Percentiles rank a stretch among this genome's conserved stretches.
These are phyloP conservation scores for Phortica okadai DNA, from an alignment of 2,888 invertebrate species.

Conservation along the genomic window DNA sequence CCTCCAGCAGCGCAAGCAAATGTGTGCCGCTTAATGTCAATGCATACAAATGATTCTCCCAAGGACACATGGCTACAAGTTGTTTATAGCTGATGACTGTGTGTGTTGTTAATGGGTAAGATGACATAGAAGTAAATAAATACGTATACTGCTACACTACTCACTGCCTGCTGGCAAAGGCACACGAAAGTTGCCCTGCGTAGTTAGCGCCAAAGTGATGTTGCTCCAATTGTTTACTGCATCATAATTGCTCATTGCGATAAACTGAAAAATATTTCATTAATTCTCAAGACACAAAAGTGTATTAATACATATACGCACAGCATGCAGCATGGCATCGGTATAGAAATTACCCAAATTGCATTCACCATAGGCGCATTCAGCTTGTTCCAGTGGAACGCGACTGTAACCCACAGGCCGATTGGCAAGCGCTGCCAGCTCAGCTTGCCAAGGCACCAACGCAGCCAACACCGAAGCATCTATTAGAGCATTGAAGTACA, in stretches of 20 bases:
- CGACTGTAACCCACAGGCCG: conserved; percentile 79
- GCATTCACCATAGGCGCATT: conserved; percentile 82
- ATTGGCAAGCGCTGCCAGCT: conserved; percentile 78
- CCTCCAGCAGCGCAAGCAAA: conserved; percentile 81
- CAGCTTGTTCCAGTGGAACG: conserved; percentile 78
- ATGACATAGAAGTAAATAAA: neutral
- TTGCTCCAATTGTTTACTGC: conserved; percentile 79
- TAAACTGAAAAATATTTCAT: conserved; percentile 50
- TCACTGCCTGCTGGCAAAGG: conserved; percentile 81
- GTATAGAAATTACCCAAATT: conserved; percentile 85
- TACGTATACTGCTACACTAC: conserved; percentile 43
- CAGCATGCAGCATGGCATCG: conserved; percentile 83
- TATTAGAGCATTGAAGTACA: conserved; percentile 62
- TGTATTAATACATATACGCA: conserved; percentile 71
- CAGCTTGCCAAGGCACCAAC: conserved; percentile 79
- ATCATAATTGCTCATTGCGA: conserved; percentile 62
- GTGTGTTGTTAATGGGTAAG: conserved; percentile 60
- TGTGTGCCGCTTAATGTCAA: conserved; percentile 82
- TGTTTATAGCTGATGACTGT: conserved; percentile 84
- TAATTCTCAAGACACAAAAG: neutral
- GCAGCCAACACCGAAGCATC: conserved; percentile 79
- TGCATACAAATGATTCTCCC: conserved; percentile 86
- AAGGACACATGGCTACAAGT: conserved; percentile 84
- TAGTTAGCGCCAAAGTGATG: conserved; percentile 82
- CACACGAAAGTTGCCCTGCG: conserved; percentile 83